phyloP scores from a whole-genome alignment of 2,113 vertebrate species.

The Bujurquina vittata region DNA sequence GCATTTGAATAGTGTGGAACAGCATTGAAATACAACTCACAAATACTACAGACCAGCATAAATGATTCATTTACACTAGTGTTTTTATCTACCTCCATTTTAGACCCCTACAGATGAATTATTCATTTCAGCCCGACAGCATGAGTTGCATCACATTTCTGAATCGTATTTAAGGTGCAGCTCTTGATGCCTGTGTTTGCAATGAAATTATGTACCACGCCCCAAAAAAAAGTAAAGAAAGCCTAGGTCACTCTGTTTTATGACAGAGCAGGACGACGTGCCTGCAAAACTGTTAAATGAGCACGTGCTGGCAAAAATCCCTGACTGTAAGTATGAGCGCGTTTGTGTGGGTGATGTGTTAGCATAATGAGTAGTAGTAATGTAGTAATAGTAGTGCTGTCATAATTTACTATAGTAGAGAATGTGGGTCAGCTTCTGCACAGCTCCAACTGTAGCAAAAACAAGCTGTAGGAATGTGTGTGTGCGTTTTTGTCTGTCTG shows the following conservation, averaged over 20 bases:
- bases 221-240: background rate
- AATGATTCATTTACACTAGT: background rate
- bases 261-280: background rate
- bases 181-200: background rate
- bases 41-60: background rate
- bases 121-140: slow-evolving; percentile 33
- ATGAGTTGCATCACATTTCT: slow-evolving; percentile 46
- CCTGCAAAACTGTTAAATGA: background rate
- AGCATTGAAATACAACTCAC: background rate
- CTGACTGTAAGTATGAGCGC: background rate
- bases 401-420: slow-evolving; percentile 55
- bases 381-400: slow-evolving; percentile 44
- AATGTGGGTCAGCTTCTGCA: slow-evolving; percentile 72
- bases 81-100: background rate
- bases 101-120: slow-evolving; percentile 15
- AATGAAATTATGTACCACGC: background rate
- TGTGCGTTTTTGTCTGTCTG: background rate
- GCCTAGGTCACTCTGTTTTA: background rate
- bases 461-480: slow-evolving; percentile 29
- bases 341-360: slow-evolving; percentile 15
- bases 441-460: slow-evolving; percentile 33
- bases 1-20: background rate
- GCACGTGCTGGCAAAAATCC: background rate
- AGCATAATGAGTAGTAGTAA: slow-evolving; percentile 1
- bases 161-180: slow-evolving; percentile 21